Evolutionary conservation across 1,140 invertebrate species (phyloP), one percentile per base, ranked within the genome.

Genomic region (Aethina tumida): DNA sequence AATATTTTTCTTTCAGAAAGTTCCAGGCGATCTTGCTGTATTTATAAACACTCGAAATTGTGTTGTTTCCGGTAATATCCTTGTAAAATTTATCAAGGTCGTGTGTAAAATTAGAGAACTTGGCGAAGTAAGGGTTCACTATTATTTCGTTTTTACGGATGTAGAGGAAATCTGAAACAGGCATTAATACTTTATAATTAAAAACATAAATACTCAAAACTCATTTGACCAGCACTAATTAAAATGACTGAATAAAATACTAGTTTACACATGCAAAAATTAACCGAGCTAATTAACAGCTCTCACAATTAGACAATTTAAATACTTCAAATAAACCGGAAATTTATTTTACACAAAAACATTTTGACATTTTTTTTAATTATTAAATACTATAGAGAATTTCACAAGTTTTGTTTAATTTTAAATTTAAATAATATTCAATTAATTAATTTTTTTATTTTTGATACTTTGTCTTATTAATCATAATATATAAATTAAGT

Each of bases 101-200:
- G 28, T 83, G 78, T 0, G 81, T 81, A 37, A 90, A 79, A 26
- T 82, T 79, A 1, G 79, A 71, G 8, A 88, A 74, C 49, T 79
- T 75, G 36, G 75, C 76, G 49, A 84, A 88, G 48, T 86, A 87
- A 0, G 80, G 76, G 0, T 82, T 84, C n/a, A 76, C 75, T 1
- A 84, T 75, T 22, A 90, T 58, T 45, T 87, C 83, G 27, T 80
- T 77, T 33, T 77, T 77, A 2, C 81, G 71, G 18, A 81, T 75
- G 46, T 87, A 85, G 26, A 90, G 69, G 49, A 87, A 88, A 44
- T 87, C 84, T 73, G 66, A 60, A 61, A 40, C 10, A 44, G 35
- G 27, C 10, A 32, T 22, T 13, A 12, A n/a, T 7, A 22, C 28
- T 27, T 17, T 10, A 26, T 26, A 10, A 5, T 26, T n/a, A 10